Percentiles rank a stretch among this genome's conserved stretches.
These are phyloP conservation scores for Sebastes paucispinis DNA, from an alignment of 2,797 vertebrate species.

Conservation along the genomic window DNA sequence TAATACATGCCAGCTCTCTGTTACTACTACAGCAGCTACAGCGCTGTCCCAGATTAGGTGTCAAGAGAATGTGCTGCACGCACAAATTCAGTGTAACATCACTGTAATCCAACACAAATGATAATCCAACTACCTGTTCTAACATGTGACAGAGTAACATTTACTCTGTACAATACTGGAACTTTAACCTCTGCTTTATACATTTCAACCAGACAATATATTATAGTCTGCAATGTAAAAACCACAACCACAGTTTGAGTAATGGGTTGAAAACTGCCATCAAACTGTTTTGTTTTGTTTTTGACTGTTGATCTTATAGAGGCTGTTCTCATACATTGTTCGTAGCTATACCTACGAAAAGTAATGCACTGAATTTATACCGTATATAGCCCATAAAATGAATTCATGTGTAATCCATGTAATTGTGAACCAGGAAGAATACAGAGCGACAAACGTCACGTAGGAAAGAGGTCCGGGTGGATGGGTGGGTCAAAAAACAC, in stretches of 20 bases:
- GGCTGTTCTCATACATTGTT: too few relatives aligned
- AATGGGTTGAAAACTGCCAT: background rate
- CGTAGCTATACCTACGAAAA: too few relatives aligned
- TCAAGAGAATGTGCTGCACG: background rate
- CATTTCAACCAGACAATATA: background rate
- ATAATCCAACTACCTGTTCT: background rate
- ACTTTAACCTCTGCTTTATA: background rate
- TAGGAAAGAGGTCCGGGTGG: too few relatives aligned
- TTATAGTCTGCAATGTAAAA: background rate
- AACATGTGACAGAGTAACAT: background rate
- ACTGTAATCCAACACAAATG: background rate
- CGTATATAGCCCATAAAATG: background rate
- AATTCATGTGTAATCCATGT: background rate
- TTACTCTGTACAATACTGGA: background rate
- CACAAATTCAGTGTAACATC: background rate
- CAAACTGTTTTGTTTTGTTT: background rate
- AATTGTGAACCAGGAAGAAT: background rate
- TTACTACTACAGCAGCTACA: background rate
- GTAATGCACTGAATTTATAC: too few relatives aligned
- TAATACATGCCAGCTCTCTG: slow-evolving; percentile 17
- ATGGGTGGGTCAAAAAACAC: too few relatives aligned
- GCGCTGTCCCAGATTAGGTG: background rate
- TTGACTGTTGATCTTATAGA: background rate
- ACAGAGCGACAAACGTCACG: background rate
- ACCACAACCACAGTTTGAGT: background rate